Evolutionary conservation across 1,140 invertebrate genomes (phyloP).

Genomic region (Dendroctonus valens): DNA sequence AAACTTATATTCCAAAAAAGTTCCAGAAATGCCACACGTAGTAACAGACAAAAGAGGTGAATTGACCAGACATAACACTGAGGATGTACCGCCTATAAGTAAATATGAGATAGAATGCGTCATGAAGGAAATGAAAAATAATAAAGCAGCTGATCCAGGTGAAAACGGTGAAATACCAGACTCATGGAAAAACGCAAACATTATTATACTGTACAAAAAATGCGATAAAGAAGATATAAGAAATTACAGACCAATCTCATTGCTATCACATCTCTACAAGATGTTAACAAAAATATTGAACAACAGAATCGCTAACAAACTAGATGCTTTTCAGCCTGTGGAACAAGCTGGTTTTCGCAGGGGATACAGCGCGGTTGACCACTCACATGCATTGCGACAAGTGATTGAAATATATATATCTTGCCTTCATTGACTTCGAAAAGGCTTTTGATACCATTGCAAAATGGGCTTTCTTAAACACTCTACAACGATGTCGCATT

Average conservation of each 20-base stretch:
- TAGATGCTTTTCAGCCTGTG: constrained; percentile 31
- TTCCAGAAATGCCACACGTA: too few species aligned
- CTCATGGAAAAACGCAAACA: background rate
- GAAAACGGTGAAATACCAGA: background rate
- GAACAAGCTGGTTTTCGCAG: constrained; percentile 35
- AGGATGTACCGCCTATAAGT: too few species aligned
- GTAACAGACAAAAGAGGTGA: too few species aligned
- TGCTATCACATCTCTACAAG: constrained; percentile 32
- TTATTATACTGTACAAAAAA: background rate
- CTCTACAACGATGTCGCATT: too few species aligned
- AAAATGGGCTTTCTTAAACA: background rate
- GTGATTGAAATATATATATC: background rate
- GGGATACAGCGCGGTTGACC: constrained; percentile 9
- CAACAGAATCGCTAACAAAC: constrained; percentile 27
- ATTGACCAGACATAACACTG: too few species aligned
- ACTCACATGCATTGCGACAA: background rate
- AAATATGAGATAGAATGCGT: too few species aligned
- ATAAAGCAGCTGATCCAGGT: background rate
- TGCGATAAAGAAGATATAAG: background rate
- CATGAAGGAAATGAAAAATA: too few species aligned
- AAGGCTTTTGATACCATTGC: background rate
- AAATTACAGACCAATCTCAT: constrained; percentile 26
- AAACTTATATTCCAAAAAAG: too few species aligned
- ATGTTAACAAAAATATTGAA: constrained; percentile 24
- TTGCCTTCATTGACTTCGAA: background rate